phyloP scores from a whole-genome alignment of 1,140 invertebrate genomes.

The Drosophila sucinea region DNA sequence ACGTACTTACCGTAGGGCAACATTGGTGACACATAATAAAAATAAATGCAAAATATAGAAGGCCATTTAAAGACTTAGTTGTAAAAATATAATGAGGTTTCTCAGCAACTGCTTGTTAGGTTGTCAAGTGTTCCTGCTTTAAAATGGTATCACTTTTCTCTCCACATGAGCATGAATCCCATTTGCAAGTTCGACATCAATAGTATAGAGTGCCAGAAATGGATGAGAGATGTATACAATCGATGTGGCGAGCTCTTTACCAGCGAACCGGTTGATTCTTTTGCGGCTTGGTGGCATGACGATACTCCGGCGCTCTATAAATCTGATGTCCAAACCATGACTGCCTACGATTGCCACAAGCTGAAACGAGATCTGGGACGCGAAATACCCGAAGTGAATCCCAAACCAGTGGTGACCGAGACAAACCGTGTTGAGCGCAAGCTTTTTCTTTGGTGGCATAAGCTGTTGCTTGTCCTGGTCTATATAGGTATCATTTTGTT shows the following conservation, averaged over 20 bases:
- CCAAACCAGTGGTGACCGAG: background rate
- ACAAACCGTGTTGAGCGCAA: background rate
- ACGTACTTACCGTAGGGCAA: background rate
- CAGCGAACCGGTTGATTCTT: background rate
- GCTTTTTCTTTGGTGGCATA: constrained; percentile 18
- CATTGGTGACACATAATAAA: background rate
- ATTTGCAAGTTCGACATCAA: constrained; percentile 45
- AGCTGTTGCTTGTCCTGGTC: constrained; percentile 3
- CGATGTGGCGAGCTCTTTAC: constrained; percentile 40
- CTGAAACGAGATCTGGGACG: constrained; percentile 40
- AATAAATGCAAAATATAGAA: background rate
- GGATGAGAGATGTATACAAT: constrained; percentile 51
- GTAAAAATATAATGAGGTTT: too few species aligned
- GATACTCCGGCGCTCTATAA: constrained; percentile 40
- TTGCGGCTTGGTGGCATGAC: constrained; percentile 40
- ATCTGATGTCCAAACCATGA: constrained; percentile 44
- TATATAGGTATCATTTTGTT: constrained; percentile 10
- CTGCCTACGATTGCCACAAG: constrained; percentile 49
- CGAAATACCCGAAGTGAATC: background rate
- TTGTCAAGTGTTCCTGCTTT: background rate
- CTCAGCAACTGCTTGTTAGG: background rate
- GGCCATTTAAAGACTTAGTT: background rate
- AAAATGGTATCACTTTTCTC: background rate
- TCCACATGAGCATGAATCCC: constrained; percentile 53
- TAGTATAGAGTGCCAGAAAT: constrained; percentile 45